Conservation (phyloP, 2,888 invertebrate genomes). For the Drosophila paramelanica region DNA sequence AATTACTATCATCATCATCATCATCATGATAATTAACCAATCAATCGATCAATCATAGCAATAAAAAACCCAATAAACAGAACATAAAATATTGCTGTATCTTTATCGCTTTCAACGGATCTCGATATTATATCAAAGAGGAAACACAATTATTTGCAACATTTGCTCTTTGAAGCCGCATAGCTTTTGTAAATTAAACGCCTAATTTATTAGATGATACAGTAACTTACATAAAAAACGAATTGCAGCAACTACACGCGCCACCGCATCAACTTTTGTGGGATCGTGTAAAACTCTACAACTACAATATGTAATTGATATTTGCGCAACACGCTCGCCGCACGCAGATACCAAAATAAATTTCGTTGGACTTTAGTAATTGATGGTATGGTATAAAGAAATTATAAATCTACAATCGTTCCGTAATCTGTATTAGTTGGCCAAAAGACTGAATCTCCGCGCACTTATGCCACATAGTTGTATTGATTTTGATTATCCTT, state of each 20-base stretch:
- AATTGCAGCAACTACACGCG: slow-evolving; percentile 32
- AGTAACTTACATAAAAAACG: slow-evolving; percentile 59
- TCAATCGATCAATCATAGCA: slow-evolving; percentile 26
- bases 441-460: slow-evolving; percentile 26
- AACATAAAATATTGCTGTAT: slow-evolving; percentile 22
- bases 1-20: slow-evolving; percentile 31
- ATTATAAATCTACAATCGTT: slow-evolving; percentile 27
- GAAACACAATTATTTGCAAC: slow-evolving; percentile 7
- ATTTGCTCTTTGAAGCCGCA: slow-evolving; percentile 11
- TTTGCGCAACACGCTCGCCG: slow-evolving; percentile 13
- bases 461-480: slow-evolving; percentile 97
- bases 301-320: slow-evolving; percentile 34
- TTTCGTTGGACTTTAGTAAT: slow-evolving; percentile 38
- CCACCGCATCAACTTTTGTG: slow-evolving; percentile 17
- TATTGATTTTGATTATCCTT: slow-evolving; percentile 99
- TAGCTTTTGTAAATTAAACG: slow-evolving; percentile 43
- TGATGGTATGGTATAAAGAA: slow-evolving; percentile 21
- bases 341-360: slow-evolving; percentile 30
- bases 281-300: slow-evolving; percentile 31
- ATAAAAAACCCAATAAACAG: slow-evolving; percentile 36
- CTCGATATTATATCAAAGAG: not conserved
- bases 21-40: slow-evolving; percentile 1
- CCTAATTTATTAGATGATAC: slow-evolving; percentile 61
- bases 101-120: not conserved
- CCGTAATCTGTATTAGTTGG: slow-evolving; percentile 33